These are phyloP conservation scores for Calameuta pallipes DNA, from an alignment of 2,888 invertebrate species.

Conservation along the genomic window DNA sequence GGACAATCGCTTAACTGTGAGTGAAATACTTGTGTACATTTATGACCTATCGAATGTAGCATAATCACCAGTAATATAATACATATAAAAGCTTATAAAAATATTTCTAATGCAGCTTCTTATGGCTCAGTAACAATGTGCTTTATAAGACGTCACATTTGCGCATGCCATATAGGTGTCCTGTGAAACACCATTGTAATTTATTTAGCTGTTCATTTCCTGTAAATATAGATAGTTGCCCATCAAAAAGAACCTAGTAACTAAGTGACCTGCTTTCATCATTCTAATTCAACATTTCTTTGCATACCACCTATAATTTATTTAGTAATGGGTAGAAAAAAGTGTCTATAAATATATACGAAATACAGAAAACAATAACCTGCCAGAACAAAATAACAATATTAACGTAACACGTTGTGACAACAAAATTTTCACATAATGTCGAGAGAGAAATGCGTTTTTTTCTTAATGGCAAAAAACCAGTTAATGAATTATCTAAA, in stretches of 20 bases:
- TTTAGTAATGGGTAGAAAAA: conserved; percentile 15
- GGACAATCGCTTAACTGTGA: neutral
- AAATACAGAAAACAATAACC: neutral
- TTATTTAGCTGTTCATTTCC: neutral
- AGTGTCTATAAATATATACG: conserved; percentile 6
- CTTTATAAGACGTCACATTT: neutral
- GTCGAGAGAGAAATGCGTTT: neutral
- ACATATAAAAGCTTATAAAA: conserved; percentile 53
- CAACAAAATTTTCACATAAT: neutral
- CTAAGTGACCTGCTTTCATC: neutral
- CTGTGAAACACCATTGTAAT: neutral
- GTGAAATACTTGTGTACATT: neutral
- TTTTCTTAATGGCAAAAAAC: neutral
- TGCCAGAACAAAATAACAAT: neutral
- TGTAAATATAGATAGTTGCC: neutral
- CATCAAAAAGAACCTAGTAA: neutral
- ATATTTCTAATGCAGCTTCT: conserved; percentile 31
- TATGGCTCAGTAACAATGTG: neutral
- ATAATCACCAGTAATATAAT: conserved; percentile 14
- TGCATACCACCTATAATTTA: conserved; percentile 4
- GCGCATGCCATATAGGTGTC: neutral
- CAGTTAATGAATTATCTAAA: neutral
- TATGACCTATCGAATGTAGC: neutral
- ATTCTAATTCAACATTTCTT: neutral
- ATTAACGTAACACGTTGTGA: neutral